A percentile compares a stretch with the other conserved stretches of the same genome.
Conservation (phyloP, 2,888 invertebrate genomes). For the Dasysyrphus tricinctus region DNA sequence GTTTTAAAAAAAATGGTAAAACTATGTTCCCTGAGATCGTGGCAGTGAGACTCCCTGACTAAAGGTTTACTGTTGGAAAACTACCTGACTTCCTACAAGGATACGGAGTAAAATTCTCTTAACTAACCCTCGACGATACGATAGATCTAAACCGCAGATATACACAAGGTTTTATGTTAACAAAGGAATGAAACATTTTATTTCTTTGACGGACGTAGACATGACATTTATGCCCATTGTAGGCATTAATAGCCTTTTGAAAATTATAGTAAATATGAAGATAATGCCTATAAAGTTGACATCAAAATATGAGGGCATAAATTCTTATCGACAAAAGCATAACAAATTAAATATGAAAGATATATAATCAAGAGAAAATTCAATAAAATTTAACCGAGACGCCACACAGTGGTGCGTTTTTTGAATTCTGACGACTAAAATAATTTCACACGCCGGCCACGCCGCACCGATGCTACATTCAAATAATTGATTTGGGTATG, state of each 20-base stretch:
- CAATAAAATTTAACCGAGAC: too few species aligned
- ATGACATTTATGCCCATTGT: slow-evolving; percentile 31
- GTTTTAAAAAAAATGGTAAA: slow-evolving; percentile 14
- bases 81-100: slow-evolving; percentile 16
- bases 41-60: not conserved
- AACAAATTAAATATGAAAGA: not conserved
- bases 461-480: too few species aligned
- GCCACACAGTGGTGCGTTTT: too few species aligned
- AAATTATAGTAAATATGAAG: slow-evolving; percentile 5
- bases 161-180: not conserved
- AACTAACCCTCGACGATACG: not conserved
- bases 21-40: slow-evolving; percentile 1
- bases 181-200: not conserved
- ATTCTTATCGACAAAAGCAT: not conserved
- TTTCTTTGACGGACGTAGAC: slow-evolving; percentile 1
- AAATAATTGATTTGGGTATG: too few species aligned
- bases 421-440: too few species aligned
- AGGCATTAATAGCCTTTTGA: not conserved
- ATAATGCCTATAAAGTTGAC: not conserved
- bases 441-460: too few species aligned
- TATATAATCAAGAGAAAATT: not conserved
- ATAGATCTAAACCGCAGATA: slow-evolving; percentile 22
- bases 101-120: not conserved
- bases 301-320: not conserved
- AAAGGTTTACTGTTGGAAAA: not conserved